Evolutionary conservation across 2,888 invertebrate genomes (phyloP).

Genomic region (Oscheius sp.): DNA sequence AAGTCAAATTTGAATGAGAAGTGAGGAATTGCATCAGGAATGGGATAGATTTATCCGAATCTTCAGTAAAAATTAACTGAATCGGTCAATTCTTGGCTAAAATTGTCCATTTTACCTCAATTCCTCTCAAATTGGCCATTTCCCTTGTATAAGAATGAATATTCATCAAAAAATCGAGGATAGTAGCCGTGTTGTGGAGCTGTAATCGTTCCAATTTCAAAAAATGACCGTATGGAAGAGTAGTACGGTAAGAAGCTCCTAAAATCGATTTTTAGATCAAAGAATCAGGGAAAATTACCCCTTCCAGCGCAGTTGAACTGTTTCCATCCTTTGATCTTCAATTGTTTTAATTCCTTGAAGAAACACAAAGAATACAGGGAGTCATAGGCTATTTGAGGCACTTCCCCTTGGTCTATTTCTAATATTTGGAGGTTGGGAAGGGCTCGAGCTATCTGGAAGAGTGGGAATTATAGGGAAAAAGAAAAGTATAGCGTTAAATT

Average conservation of each 20-base stretch:
- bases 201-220: slow-evolving; percentile 1
- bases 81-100: neutral
- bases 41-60: neutral
- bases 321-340: slow-evolving; percentile 24
- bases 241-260: slow-evolving; percentile 20
- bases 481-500: too few relatives aligned
- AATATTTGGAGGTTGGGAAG: neutral
- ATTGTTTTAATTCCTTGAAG: slow-evolving; percentile 16
- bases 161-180: neutral
- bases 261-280: neutral
- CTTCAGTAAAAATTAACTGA: slow-evolving; percentile 6
- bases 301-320: slow-evolving; percentile 2
- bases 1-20: neutral
- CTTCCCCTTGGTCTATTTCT: slow-evolving; percentile 4
- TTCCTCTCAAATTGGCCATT: neutral
- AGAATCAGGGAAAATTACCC: neutral
- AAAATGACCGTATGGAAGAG: slow-evolving; percentile 13
- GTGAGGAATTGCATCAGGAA: neutral
- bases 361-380: slow-evolving; percentile 16
- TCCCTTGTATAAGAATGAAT: neutral
- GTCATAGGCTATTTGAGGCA: slow-evolving; percentile 11
- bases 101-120: neutral
- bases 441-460: slow-evolving; percentile 4
- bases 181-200: slow-evolving; percentile 7
- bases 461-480: neutral